Conservation (phyloP, 1,140 invertebrate species). For the Episyrphus balteatus region DNA sequence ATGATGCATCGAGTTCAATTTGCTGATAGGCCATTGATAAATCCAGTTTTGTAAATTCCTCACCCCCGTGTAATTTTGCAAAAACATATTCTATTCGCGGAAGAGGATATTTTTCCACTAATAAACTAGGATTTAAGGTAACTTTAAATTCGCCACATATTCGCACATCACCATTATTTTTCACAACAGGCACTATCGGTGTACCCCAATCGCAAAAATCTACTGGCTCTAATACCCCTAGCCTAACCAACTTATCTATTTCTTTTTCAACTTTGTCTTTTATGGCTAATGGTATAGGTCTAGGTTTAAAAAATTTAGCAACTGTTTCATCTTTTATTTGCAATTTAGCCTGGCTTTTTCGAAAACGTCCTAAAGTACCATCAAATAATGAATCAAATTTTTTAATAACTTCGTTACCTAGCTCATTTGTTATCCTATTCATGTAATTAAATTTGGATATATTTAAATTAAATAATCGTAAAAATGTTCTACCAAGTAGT, state of each 20-base stretch:
- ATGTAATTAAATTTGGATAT: neutral
- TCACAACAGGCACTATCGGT: conserved; percentile 39
- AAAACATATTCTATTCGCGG: conserved; percentile 19
- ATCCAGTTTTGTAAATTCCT: conserved; percentile 15
- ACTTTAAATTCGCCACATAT: too few species aligned
- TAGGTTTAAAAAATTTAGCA: conserved; percentile 3
- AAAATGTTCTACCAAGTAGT: conserved; percentile 12
- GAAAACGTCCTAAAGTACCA: conserved; percentile 5
- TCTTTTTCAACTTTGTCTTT: too few species aligned
- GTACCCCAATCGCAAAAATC: conserved; percentile 33
- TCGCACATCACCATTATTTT: conserved; percentile 32
- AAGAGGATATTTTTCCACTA: conserved; percentile 14
- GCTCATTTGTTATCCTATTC: neutral
- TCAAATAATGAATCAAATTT: conserved; percentile 4
- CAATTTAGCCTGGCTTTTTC: conserved; percentile 1
- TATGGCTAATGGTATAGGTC: conserved; percentile 1
- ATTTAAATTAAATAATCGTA: neutral
- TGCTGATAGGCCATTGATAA: conserved; percentile 20
- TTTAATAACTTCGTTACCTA: neutral
- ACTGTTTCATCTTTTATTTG: neutral
- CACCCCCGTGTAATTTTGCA: conserved; percentile 10
- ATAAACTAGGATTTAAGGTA: conserved; percentile 4
- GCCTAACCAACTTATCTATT: too few species aligned
- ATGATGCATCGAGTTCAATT: conserved; percentile 10
- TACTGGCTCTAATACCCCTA: conserved; percentile 16